Conservation (phyloP, 2,888 invertebrate species). For the Steinernema hermaphroditum region DNA sequence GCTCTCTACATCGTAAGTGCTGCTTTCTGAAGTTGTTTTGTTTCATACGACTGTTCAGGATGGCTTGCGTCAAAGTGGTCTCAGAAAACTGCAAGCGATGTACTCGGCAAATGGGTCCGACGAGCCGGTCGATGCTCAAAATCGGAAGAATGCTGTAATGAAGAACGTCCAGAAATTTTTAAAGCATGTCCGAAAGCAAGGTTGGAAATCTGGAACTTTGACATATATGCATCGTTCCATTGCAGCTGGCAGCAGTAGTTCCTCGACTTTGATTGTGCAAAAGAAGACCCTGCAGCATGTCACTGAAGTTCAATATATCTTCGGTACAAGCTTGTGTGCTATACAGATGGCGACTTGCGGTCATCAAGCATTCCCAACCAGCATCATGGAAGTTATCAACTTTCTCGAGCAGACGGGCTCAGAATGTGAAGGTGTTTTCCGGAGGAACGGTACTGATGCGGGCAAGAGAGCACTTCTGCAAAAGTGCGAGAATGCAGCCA, state of each 20-base stretch:
- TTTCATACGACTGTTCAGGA: not conserved
- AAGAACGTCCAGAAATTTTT: slow-evolving; percentile 15
- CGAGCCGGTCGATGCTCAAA: not conserved
- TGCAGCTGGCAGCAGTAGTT: slow-evolving; percentile 1
- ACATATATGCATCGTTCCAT: not conserved
- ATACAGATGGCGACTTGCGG: not conserved
- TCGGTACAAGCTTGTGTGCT: not conserved
- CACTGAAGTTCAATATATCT: not conserved
- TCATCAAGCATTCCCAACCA: not conserved
- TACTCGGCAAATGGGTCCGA: not conserved
- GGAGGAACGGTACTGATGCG: not conserved
- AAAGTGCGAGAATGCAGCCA: slow-evolving; percentile 6
- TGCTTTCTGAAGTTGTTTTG: not conserved
- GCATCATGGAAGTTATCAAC: slow-evolving; percentile 7
- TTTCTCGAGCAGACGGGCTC: not conserved
- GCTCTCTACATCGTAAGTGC: not conserved
- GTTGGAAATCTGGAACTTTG: not conserved
- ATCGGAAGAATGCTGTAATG: slow-evolving; percentile 15
- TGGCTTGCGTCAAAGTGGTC: not conserved
- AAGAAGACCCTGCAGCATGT: not conserved
- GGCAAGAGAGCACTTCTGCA: not conserved
- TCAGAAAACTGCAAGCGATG: not conserved
- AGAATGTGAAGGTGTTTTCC: slow-evolving; percentile 7
- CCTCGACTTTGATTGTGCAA: not conserved
- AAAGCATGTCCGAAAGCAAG: slow-evolving; percentile 1